phyloP scores from a whole-genome alignment of 2,113 vertebrate genomes.

The Anarhynchus alexandrinus region DNA sequence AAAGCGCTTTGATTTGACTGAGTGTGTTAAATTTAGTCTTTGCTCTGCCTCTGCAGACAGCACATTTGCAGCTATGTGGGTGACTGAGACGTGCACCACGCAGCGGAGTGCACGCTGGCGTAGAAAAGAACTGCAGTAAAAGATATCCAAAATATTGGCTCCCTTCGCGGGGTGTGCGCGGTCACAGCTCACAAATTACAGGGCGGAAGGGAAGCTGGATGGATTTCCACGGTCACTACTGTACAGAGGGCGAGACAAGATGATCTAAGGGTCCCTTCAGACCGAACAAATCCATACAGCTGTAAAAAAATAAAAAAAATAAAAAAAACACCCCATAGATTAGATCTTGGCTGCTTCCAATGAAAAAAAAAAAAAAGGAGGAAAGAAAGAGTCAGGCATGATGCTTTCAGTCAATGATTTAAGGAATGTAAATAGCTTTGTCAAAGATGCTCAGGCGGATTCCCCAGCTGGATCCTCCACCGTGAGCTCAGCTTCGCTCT shows the following conservation, averaged over 20 bases:
- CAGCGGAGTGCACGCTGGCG: not conserved
- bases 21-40: not conserved
- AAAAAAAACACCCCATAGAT: not conserved
- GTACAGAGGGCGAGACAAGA: not conserved
- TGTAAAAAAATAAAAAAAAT: not conserved
- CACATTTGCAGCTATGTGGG: not conserved
- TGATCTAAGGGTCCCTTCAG: conserved; percentile 25
- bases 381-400: not conserved
- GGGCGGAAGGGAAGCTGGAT: not conserved
- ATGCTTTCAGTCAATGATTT: not conserved
- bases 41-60: conserved; percentile 26
- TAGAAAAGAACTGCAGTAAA: not conserved
- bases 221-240: not conserved
- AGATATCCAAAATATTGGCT: not conserved
- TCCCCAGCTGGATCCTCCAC: not conserved
- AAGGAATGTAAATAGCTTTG: conserved; percentile 21
- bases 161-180: not conserved
- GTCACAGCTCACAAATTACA: not conserved
- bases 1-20: not conserved
- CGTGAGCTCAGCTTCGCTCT: not conserved
- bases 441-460: not conserved
- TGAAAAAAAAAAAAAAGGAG: not conserved
- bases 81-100: not conserved
- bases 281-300: not conserved
- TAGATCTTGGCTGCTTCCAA: conserved; percentile 7